A percentile compares a stretch with the other conserved stretches of the same genome.
Conservation (phyloP, 2,888 invertebrate species). For the Heliconius ethilla region DNA sequence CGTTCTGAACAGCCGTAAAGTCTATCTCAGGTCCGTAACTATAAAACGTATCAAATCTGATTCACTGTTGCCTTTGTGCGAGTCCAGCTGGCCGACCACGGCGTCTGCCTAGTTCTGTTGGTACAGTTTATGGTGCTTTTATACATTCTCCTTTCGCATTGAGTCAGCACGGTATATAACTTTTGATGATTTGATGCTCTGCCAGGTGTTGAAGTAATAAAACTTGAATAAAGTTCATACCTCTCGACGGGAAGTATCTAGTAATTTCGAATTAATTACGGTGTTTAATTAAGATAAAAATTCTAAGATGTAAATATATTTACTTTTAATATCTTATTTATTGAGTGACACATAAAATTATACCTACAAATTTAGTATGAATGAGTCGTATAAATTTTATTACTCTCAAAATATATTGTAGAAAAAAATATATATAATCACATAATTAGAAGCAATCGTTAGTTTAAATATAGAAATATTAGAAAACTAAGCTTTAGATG, state of each 20-base stretch:
- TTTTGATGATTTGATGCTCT: slow-evolving; percentile 66
- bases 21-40: slow-evolving; percentile 65
- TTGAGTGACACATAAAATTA: slow-evolving; percentile 20
- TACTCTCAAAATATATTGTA: slow-evolving; percentile 1
- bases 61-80: slow-evolving; percentile 69
- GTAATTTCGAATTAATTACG: slow-evolving; percentile 29
- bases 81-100: slow-evolving; percentile 60
- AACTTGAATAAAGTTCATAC: slow-evolving; percentile 46
- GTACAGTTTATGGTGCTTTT: slow-evolving; percentile 61
- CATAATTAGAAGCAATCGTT: neutral
- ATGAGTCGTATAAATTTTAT: slow-evolving; percentile 5
- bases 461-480: neutral
- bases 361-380: slow-evolving; percentile 8
- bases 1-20: slow-evolving; percentile 55
- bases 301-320: slow-evolving; percentile 24
- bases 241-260: slow-evolving; percentile 34
- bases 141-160: slow-evolving; percentile 61
- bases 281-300: slow-evolving; percentile 31
- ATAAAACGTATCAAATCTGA: slow-evolving; percentile 72
- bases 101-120: slow-evolving; percentile 55
- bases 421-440: neutral
- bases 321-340: slow-evolving; percentile 15
- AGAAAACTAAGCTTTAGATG: neutral
- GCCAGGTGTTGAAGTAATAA: slow-evolving; percentile 68
- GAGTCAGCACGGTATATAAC: slow-evolving; percentile 64